phyloP scores from a whole-genome alignment of 2,113 vertebrate genomes.

The Notechis scutatus region DNA sequence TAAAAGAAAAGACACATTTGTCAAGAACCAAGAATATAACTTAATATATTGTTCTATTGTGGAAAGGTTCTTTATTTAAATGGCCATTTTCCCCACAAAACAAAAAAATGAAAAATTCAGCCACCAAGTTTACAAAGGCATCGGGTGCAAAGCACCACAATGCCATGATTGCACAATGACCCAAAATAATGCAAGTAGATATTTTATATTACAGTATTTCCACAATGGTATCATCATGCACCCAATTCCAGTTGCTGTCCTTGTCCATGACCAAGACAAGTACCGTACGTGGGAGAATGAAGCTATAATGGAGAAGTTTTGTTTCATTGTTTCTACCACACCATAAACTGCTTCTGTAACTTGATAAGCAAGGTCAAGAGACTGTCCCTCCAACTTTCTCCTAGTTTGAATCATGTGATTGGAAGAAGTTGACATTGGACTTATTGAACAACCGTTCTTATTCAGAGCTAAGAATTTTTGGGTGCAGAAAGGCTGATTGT shows the following conservation, averaged over 20 bases:
- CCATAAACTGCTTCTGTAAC: not conserved
- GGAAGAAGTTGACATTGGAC: not conserved
- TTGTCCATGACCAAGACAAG: not conserved
- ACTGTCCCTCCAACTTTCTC: not conserved
- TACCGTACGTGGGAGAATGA: not conserved
- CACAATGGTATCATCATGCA: not conserved
- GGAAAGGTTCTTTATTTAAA: not conserved
- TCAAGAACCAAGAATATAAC: not conserved
- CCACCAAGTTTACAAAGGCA: not conserved
- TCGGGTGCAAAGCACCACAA: not conserved
- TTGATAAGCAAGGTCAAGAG: not conserved
- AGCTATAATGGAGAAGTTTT: not conserved
- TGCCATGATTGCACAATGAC: not conserved
- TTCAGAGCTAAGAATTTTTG: not conserved
- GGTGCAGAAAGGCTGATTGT: not conserved
- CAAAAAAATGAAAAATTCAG: not conserved
- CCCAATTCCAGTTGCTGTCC: not conserved
- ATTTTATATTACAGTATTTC: not conserved
- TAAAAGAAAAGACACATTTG: no score
- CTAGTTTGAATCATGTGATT: not conserved
- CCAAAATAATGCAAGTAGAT: not conserved
- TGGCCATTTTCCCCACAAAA: not conserved
- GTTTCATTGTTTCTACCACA: not conserved
- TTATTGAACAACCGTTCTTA: not conserved
- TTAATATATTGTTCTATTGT: not conserved